Conservation (phyloP, 2,888 invertebrate species). For the Scaptomyza cyrtandrae region DNA sequence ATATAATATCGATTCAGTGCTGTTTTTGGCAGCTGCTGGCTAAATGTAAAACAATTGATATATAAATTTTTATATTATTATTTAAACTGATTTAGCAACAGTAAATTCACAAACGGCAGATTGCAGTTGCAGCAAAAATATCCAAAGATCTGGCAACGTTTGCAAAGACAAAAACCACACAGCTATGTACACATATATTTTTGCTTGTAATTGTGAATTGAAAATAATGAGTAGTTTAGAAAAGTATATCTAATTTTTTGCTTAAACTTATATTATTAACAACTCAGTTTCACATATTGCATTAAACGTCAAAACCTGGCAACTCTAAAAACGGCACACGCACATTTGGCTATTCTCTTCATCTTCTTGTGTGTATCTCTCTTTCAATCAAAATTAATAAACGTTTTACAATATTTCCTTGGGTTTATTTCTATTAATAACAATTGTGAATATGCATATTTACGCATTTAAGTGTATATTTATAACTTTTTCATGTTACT, state of each 20-base stretch:
- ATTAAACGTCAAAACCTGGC: background rate
- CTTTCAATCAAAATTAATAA: background rate
- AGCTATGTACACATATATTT: no score
- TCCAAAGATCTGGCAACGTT: background rate
- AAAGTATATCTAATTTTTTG: no score
- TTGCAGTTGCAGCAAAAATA: background rate
- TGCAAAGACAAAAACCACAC: no score
- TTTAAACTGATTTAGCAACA: background rate
- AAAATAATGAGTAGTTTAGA: no score
- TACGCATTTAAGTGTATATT: no score
- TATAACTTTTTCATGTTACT: no score
- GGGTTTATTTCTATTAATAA: no score
- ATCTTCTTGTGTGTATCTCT: conserved; percentile 3
- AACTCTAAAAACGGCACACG: background rate
- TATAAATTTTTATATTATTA: background rate
- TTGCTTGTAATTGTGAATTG: no score
- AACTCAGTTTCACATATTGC: no score
- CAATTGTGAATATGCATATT: no score
- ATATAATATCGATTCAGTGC: background rate
- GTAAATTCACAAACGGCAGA: background rate
- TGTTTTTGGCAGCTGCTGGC: background rate
- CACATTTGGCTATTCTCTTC: background rate
- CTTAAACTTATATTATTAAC: no score
- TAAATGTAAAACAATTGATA: background rate
- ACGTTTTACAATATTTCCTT: no score